Conservation (phyloP, 2,797 vertebrate genomes). For the Peromyscus nudipes region DNA sequence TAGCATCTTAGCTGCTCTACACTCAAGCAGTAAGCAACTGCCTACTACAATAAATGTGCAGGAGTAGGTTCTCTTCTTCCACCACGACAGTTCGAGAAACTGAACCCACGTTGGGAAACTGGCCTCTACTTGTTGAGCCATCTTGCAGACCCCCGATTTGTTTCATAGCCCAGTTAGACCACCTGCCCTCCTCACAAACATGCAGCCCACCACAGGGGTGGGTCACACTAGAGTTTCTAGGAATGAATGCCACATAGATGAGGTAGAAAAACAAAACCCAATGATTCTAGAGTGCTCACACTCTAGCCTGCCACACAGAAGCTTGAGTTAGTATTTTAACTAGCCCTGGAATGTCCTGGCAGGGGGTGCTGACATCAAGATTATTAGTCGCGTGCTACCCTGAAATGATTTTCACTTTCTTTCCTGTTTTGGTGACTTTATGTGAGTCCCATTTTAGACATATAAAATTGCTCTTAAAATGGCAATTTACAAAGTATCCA, state of each 20-base stretch:
- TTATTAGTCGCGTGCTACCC: neutral
- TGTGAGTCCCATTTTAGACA: neutral
- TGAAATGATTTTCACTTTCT: neutral
- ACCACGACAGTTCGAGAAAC: neutral
- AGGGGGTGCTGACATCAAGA: neutral
- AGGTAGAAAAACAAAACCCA: neutral
- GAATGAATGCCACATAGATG: neutral
- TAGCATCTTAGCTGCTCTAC: neutral
- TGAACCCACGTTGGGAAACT: neutral
- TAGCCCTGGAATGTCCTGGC: neutral
- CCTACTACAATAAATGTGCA: neutral
- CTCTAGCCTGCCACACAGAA: too few relatives aligned
- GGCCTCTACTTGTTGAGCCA: neutral
- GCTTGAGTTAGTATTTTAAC: slow-evolving; percentile 44
- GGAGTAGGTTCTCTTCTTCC: neutral
- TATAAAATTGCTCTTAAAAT: slow-evolving; percentile 28
- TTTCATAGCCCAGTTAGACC: neutral
- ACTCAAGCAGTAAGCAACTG: neutral
- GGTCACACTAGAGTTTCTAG: neutral
- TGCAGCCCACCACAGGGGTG: neutral
- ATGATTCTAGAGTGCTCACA: neutral
- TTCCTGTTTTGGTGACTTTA: slow-evolving; percentile 23
- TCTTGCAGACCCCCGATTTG: neutral
- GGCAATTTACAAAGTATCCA: slow-evolving; percentile 17
- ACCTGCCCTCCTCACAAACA: neutral